Evolutionary conservation across 92 coral and sea anemone genomes (phyloP), one percentile per base, ranked within the genome.

Genomic region (Zoanthus sociatus): DNA sequence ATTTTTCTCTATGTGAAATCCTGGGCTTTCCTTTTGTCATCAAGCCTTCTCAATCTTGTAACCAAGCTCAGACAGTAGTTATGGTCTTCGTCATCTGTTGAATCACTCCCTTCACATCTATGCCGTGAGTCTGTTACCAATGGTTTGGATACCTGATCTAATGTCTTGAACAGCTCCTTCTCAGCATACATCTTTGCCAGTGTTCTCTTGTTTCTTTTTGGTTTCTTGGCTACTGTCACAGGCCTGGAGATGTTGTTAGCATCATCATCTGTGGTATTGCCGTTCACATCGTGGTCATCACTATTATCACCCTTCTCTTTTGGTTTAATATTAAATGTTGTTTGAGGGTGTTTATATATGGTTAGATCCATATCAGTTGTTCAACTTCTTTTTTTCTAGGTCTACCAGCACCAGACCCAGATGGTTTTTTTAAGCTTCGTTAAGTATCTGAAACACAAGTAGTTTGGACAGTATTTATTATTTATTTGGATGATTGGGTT

Each of bases 21-120:
- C 56, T 73, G 33, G 55, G 78, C 78, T 73, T 73, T 73, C 58
- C 48, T 16, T 76, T 76, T 76, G 60, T 76, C 9, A 47, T 76
- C 79, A 76, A 73, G 78, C 78, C 81, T 51, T 55, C 81, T 76
- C 81, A 76, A 53, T 51, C 81, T 76, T 76, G 81, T 66, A 76
- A 76, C 81, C 81, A 76, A 76, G 81, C 81, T 76, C 66, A 76
- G 78, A 73, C 78, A 73, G 13, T 73, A 73, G 78, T 46, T 73
- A 42, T 26, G 55, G 78, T 73, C 58, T 73, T 42, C 78, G 11
- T 73, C 78, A 26, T 73, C 78, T 73, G 26, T 45, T 45, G 56
- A 72, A 72, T 32, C 18, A 8, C 16, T 72, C 77, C 51, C 77
- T 72, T 37, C 77, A 33, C 7, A 17, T 17, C 79, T 76, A 50